These are phyloP conservation scores for Anthopleura xanthogrammica DNA, from an alignment of 92 coral and sea anemone species.

Conservation along the genomic window DNA sequence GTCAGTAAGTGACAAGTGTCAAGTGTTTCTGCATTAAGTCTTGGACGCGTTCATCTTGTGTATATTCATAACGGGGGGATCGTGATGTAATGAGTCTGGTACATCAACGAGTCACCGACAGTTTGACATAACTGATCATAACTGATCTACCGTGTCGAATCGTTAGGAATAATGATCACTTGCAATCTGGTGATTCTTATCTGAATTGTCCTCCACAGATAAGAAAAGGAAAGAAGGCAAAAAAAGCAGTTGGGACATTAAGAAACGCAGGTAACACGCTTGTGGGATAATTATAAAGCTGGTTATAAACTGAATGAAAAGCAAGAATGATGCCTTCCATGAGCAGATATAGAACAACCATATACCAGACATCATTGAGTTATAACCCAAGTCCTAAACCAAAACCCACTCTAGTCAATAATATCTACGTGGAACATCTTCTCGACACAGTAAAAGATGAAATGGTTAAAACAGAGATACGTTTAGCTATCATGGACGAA, in stretches of 20 bases:
- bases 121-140: not conserved
- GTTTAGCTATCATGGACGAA: conserved; percentile 65
- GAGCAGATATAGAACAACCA: not conserved
- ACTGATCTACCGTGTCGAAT: not conserved
- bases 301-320: not conserved
- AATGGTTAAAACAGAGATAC: conserved; percentile 29
- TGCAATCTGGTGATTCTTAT: not conserved
- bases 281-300: not conserved
- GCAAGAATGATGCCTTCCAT: not conserved
- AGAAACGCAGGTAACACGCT: not conserved
- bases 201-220: not conserved
- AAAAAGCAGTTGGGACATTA: not conserved
- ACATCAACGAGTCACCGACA: not conserved
- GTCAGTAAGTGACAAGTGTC: not conserved
- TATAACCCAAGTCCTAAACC: conserved; percentile 29
- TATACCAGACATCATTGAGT: conserved; percentile 13
- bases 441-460: conserved; percentile 31
- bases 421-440: conserved; percentile 29
- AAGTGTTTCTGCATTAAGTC: not conserved
- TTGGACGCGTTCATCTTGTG: not conserved
- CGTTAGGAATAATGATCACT: not conserved
- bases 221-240: not conserved
- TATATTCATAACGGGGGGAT: not conserved
- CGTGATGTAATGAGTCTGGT: not conserved
- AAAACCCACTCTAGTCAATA: conserved; percentile 14